Percentiles rank a stretch among this genome's conserved stretches.
Conservation (phyloP, 35 echinoderm and acorn worm species). For the Nesometra sesokonis region DNA sequence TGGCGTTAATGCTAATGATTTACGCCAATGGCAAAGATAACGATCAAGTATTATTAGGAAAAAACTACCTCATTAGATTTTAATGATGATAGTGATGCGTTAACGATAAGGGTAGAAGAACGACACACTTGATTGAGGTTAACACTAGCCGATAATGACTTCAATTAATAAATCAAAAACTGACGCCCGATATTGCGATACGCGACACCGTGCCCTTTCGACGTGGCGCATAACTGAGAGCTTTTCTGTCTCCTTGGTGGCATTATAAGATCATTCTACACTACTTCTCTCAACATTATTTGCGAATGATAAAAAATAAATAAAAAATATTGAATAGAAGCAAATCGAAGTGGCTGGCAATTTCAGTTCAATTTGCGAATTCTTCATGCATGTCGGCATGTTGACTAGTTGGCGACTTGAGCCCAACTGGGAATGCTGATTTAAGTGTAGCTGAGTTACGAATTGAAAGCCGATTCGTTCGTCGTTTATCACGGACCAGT, state of each 20-base stretch:
- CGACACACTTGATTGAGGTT: not conserved
- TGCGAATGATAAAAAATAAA: not conserved
- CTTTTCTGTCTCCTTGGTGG: not conserved
- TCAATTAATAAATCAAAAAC: not conserved
- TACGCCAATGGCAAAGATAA: too few species aligned
- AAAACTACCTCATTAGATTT: not conserved
- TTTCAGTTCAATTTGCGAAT: not conserved
- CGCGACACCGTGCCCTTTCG: not conserved
- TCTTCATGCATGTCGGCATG: not conserved
- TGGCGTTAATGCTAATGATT: not conserved
- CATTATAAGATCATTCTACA: not conserved
- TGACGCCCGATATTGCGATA: not conserved
- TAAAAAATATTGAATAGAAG: not conserved
- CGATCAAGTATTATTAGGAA: too few species aligned
- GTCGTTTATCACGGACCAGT: not conserved
- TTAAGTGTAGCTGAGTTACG: not conserved
- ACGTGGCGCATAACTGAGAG: not conserved
- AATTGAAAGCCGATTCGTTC: not conserved
- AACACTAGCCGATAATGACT: not conserved
- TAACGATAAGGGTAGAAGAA: not conserved
- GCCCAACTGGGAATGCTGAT: not conserved
- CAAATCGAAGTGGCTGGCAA: not conserved
- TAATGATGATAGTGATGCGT: not conserved
- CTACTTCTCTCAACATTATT: not conserved
- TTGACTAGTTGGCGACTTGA: not conserved